phyloP scores from a whole-genome alignment of 2,113 vertebrate species.

The Catharus minimus region DNA sequence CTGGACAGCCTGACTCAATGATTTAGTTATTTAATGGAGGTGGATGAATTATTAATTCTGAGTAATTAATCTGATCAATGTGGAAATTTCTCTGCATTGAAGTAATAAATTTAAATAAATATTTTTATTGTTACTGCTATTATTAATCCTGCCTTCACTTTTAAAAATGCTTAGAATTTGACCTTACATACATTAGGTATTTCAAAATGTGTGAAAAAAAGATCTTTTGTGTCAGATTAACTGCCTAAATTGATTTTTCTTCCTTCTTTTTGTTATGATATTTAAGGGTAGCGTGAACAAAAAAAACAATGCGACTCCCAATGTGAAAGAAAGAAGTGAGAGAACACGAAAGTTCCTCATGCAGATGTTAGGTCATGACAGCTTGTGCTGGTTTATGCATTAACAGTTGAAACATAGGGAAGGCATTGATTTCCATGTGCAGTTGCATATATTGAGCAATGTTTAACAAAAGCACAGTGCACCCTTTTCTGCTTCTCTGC shows the following conservation, averaged over 20 bases:
- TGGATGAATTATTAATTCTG: not conserved
- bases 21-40: not conserved
- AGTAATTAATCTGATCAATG: not conserved
- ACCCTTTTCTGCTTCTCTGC: not conserved
- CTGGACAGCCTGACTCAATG: not conserved
- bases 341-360: not conserved
- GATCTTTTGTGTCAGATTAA: not conserved
- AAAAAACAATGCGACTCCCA: not conserved
- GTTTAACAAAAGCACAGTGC: not conserved
- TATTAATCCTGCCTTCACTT: not conserved
- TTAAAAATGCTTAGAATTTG: not conserved
- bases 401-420: not conserved
- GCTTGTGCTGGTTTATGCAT: constrained; percentile 6
- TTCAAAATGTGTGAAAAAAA: not conserved
- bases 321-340: constrained; percentile 7
- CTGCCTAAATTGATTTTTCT: not conserved
- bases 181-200: not conserved
- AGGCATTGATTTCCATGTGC: not conserved
- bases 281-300: not conserved
- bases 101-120: not conserved
- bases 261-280: not conserved
- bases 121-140: not conserved
- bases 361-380: not conserved
- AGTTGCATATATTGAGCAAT: not conserved
- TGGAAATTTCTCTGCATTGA: not conserved